These are phyloP conservation scores for Drosophila helvetica DNA, from an alignment of 2,888 invertebrate genomes.

Conservation along the genomic window DNA sequence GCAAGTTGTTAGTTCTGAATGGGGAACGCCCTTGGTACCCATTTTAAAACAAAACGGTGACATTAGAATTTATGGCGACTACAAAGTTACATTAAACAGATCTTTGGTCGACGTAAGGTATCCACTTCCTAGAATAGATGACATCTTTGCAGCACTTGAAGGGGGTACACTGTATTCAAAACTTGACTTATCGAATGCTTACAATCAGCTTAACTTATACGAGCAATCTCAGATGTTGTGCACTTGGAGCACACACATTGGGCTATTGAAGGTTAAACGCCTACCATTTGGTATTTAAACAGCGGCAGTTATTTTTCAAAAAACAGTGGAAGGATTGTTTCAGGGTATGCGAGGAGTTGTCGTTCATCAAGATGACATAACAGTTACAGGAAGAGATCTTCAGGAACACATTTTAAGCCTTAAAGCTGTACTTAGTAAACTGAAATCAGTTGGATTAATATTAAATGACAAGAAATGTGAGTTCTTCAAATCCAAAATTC, in stretches of 20 bases:
- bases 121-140: background rate
- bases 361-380: background rate
- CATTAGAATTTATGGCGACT: conserved; percentile 4
- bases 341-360: background rate
- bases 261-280: conserved; percentile 3
- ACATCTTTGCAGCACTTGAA: conserved; percentile 1
- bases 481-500: conserved; percentile 5
- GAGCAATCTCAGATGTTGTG: conserved; percentile 3
- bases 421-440: background rate
- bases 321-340: conserved; percentile 2
- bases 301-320: background rate
- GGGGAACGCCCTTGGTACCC: conserved; percentile 12
- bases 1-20: conserved; percentile 1
- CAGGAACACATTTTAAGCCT: background rate
- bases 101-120: background rate
- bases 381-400: background rate
- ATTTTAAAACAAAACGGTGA: conserved; percentile 3
- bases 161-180: background rate
- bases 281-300: background rate
- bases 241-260: background rate
- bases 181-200: background rate
- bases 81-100: background rate
- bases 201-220: conserved; percentile 2
- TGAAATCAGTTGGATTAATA: background rate
- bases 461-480: background rate